These are phyloP conservation scores for Brenthis daphne DNA, from an alignment of 2,888 invertebrate species.

Conservation along the genomic window DNA sequence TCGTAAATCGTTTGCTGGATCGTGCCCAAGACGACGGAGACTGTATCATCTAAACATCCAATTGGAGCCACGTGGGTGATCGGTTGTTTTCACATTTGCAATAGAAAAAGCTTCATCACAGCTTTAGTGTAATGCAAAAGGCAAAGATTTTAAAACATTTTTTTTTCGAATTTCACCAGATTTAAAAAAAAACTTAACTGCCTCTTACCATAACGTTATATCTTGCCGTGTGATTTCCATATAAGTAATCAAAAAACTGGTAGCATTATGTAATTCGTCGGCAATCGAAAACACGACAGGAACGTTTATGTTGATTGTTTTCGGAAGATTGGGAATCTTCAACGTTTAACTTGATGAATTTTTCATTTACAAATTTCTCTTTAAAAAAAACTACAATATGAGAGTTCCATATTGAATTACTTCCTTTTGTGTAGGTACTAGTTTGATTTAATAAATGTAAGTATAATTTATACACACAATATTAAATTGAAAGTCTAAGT, in stretches of 20 bases:
- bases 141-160: not conserved
- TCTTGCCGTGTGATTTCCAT: conserved; percentile 19
- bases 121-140: not conserved
- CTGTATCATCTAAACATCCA: conserved; percentile 42
- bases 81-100: conserved; percentile 27
- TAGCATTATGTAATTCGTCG: conserved; percentile 29
- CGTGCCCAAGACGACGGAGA: conserved; percentile 58
- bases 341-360: conserved; percentile 8
- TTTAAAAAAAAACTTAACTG: conserved; percentile 14
- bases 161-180: no score
- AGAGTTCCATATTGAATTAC: not conserved
- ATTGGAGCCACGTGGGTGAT: conserved; percentile 45
- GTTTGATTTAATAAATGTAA: not conserved
- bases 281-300: conserved; percentile 33
- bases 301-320: conserved; percentile 39
- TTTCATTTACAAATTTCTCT: conserved; percentile 8
- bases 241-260: conserved; percentile 19
- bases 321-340: conserved; percentile 36
- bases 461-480: no score
- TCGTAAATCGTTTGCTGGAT: conserved; percentile 70
- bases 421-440: not conserved
- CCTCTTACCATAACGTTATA: conserved; percentile 17
- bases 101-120: conserved; percentile 7
- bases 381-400: not conserved
- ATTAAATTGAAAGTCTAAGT: not conserved